Evolutionary conservation across 2,113 vertebrate species (phyloP).

Genomic region (Corvus cornix): DNA sequence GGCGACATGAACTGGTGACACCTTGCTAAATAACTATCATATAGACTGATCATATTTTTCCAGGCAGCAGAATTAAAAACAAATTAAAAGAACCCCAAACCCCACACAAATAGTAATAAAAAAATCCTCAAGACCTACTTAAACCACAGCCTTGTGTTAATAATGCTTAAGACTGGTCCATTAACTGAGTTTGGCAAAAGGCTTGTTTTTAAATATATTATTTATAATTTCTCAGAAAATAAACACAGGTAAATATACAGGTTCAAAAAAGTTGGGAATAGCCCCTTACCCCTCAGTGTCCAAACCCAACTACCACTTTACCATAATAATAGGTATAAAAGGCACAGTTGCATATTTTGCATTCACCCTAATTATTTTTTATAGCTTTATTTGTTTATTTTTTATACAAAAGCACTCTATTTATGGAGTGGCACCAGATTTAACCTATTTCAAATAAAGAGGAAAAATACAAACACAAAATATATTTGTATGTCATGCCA

Average conservation of each 20-base stretch:
- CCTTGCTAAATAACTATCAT: conserved; percentile 27
- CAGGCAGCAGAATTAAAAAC: conserved; percentile 32
- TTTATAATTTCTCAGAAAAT: conserved; percentile 79
- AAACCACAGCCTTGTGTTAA: conserved; percentile 54
- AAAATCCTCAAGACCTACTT: conserved; percentile 35
- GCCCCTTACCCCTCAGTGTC: conserved; percentile 83
- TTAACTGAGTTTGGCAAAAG: conserved; percentile 85
- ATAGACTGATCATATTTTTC: conserved; percentile 12
- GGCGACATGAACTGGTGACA: conserved; percentile 47
- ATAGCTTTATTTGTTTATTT: conserved; percentile 69
- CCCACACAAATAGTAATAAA: conserved; percentile 18
- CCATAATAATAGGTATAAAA: conserved; percentile 98
- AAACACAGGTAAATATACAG: conserved; percentile 83
- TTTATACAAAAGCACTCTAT: conserved; percentile 92
- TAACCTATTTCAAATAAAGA: conserved; percentile 78
- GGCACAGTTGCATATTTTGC: conserved; percentile 99
- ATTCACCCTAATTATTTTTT: conserved; percentile 88
- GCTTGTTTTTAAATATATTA: conserved; percentile 80
- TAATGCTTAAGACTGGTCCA: conserved; percentile 81
- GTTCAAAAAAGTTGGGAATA: conserved; percentile 81
- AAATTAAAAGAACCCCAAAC: conserved; percentile 4
- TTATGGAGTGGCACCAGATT: conserved; percentile 92
- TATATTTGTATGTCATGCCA: conserved; percentile 81
- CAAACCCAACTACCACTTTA: conserved; percentile 87
- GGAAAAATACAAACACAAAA: conserved; percentile 79